Conservation (phyloP, 2,113 vertebrate species). For the Aegotheles bennettii region DNA sequence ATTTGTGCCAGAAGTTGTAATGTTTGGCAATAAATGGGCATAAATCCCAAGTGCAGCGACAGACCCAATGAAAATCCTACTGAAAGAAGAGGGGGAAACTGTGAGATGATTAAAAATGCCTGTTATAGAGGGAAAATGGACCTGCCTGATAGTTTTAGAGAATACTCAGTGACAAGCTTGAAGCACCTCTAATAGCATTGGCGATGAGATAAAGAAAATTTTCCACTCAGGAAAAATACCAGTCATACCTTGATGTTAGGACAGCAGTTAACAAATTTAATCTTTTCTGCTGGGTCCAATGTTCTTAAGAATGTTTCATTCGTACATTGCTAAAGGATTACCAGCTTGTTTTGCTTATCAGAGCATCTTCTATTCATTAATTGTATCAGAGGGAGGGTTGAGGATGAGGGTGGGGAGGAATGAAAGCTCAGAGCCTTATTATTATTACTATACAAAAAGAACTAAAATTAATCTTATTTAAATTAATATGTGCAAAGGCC, state of each 20-base stretch:
- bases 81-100: background rate
- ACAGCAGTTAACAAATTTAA: background rate
- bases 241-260: background rate
- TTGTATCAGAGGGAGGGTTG: background rate
- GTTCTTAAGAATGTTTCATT: background rate
- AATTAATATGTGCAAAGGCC: background rate
- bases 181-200: background rate
- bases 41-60: background rate
- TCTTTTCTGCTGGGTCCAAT: background rate
- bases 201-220: background rate
- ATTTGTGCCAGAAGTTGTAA: background rate
- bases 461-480: background rate
- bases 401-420: background rate
- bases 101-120: background rate
- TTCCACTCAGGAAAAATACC: no score
- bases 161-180: background rate
- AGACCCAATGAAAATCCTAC: background rate
- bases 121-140: background rate
- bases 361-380: background rate
- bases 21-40: background rate
- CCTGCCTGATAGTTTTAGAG: background rate
- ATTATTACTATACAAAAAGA: background rate
- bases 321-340: background rate
- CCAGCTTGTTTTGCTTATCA: background rate
- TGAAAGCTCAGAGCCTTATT: background rate